phyloP scores from a whole-genome alignment of 92 coral and sea anemone species.

The Parazoanthus darwini region DNA sequence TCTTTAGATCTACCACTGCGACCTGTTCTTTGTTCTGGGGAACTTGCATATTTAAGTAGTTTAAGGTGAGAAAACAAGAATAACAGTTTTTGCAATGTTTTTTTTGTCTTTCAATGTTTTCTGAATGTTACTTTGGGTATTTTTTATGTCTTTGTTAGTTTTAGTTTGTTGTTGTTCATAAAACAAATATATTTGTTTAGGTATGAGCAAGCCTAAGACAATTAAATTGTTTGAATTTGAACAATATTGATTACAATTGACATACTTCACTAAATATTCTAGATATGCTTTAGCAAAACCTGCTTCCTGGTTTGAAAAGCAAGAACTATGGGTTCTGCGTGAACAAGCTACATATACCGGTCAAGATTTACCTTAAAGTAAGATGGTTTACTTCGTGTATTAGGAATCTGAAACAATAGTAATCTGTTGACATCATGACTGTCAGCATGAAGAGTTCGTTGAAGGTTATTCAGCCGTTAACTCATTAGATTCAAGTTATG shows the following conservation, averaged over 20 bases:
- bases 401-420: not conserved
- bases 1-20: not conserved
- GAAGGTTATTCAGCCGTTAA: conserved; percentile 20
- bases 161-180: not conserved
- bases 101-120: not conserved
- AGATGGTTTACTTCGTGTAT: not conserved
- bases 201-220: conserved; percentile 39
- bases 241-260: conserved; percentile 44
- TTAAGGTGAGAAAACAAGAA: not conserved
- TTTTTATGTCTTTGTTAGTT: conserved; percentile 1
- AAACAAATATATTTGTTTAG: conserved; percentile 26
- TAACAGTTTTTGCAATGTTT: not conserved
- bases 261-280: conserved; percentile 35
- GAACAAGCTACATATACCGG: not conserved
- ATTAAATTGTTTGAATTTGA: conserved; percentile 42
- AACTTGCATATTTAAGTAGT: conserved; percentile 14
- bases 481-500: conserved; percentile 25
- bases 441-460: conserved; percentile 8
- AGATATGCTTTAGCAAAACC: conserved; percentile 27
- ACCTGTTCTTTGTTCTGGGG: conserved; percentile 14
- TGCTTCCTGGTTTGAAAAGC: not conserved
- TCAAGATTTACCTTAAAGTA: not conserved
- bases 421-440: not conserved
- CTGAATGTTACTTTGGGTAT: not conserved
- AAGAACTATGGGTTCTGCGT: not conserved